A percentile compares a stretch with the other conserved stretches of the same genome.
phyloP scores from a whole-genome alignment of 2,797 vertebrate species.

The Danio jaintianensis region DNA sequence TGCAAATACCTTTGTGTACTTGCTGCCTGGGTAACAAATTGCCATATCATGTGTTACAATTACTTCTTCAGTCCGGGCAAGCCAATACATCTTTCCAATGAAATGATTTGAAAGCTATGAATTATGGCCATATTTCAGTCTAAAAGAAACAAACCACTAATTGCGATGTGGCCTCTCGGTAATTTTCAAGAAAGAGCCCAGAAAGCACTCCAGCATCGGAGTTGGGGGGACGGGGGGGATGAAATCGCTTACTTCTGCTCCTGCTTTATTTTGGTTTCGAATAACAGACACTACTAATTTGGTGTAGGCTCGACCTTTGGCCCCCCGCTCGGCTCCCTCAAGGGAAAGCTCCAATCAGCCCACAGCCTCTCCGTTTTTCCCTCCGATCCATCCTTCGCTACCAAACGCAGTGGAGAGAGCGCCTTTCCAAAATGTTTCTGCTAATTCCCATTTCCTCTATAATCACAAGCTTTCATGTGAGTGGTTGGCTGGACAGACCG shows the following conservation, averaged over 20 bases:
- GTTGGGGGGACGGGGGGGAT: constrained; percentile 26
- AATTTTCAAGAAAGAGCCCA: constrained; percentile 79
- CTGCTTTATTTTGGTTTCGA: constrained; percentile 92
- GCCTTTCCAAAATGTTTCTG: constrained; percentile 86
- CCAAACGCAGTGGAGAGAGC: constrained; percentile 77
- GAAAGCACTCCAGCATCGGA: constrained; percentile 74
- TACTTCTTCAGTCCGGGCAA: constrained; percentile 75
- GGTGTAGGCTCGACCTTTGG: constrained; percentile 85
- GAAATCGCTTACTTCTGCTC: constrained; percentile 87
- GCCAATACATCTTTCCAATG: constrained; percentile 73
- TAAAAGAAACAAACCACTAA: constrained; percentile 87
- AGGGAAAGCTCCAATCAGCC: constrained; percentile 89
- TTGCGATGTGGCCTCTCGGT: constrained; percentile 83
- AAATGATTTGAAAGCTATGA: constrained; percentile 85
- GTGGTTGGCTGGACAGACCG: constrained; percentile 77
- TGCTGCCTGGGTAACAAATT: constrained; percentile 81
- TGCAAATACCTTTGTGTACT: constrained; percentile 81
- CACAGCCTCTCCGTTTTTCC: constrained; percentile 70
- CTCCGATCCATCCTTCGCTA: constrained; percentile 64
- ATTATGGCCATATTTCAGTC: constrained; percentile 88
- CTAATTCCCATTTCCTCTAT: constrained; percentile 96
- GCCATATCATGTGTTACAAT: constrained; percentile 85
- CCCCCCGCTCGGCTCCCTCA: constrained; percentile 71
- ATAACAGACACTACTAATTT: constrained; percentile 94
- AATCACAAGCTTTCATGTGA: constrained; percentile 92